phyloP scores from a whole-genome alignment of 1,140 invertebrate species.

The Galleria mellonella region DNA sequence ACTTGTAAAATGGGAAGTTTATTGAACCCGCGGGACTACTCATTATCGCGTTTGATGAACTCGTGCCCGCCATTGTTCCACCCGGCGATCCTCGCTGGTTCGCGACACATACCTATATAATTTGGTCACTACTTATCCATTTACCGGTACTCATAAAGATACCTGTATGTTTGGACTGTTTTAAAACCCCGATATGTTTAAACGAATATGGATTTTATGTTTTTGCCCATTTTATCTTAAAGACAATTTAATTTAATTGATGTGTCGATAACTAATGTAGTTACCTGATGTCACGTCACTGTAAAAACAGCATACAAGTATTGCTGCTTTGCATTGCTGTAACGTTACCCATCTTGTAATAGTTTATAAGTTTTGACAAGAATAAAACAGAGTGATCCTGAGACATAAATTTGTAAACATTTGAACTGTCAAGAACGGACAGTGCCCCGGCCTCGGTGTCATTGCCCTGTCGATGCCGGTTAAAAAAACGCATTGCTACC shows the following conservation, averaged over 20 bases:
- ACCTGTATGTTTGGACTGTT: too few relatives aligned
- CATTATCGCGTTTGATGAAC: slow-evolving; percentile 69
- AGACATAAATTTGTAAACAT: slow-evolving; percentile 66
- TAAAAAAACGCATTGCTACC: slow-evolving; percentile 67
- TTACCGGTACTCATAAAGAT: neutral
- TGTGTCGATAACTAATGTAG: too few relatives aligned
- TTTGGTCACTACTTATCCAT: slow-evolving; percentile 12
- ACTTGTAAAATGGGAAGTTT: slow-evolving; percentile 61
- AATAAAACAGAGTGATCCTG: slow-evolving; percentile 35
- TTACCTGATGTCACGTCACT: too few relatives aligned
- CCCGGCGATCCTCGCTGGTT: slow-evolving; percentile 34
- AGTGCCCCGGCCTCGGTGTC: slow-evolving; percentile 63
- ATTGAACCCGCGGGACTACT: slow-evolving; percentile 65
- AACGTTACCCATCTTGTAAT: too few relatives aligned
- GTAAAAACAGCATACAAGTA: too few relatives aligned
- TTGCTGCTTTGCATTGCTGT: too few relatives aligned
- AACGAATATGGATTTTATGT: too few relatives aligned
- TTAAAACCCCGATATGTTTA: too few relatives aligned
- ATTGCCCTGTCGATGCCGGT: slow-evolving; percentile 66
- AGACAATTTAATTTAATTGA: too few relatives aligned
- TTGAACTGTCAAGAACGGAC: slow-evolving; percentile 73
- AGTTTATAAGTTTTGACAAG: slow-evolving; percentile 10
- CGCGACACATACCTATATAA: slow-evolving; percentile 16
- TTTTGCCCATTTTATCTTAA: too few relatives aligned
- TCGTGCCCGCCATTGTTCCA: slow-evolving; percentile 57